phyloP scores from a whole-genome alignment of 2,888 invertebrate species.

The Heliconius charithonia region DNA sequence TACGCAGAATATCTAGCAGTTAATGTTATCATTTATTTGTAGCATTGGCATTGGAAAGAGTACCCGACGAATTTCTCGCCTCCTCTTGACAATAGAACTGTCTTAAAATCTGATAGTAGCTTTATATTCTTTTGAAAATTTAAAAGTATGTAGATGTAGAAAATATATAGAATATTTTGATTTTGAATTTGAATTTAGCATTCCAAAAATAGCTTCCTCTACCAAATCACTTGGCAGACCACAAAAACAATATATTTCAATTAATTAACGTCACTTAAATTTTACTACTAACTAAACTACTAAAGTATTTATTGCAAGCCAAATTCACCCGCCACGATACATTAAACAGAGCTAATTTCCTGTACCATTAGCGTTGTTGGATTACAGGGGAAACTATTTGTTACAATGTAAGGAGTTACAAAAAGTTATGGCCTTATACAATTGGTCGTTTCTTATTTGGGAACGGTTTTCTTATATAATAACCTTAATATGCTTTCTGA shows the following conservation, averaged over 20 bases:
- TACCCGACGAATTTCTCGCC: background rate
- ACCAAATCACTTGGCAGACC: background rate
- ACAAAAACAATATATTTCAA: constrained; percentile 16
- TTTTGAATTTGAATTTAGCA: background rate
- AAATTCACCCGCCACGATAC: constrained; percentile 44
- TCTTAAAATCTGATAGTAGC: background rate
- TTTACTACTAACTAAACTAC: constrained; percentile 41
- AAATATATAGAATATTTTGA: no score
- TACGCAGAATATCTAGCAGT: no score
- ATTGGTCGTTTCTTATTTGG: constrained; percentile 35
- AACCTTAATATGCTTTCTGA: background rate
- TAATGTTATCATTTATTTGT: background rate
- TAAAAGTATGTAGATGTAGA: background rate
- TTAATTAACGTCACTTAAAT: constrained; percentile 32
- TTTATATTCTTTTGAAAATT: background rate
- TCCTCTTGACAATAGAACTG: background rate
- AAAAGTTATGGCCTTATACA: constrained; percentile 42
- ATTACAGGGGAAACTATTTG: constrained; percentile 45
- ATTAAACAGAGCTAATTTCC: constrained; percentile 47
- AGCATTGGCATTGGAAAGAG: background rate
- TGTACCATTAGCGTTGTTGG: constrained; percentile 45
- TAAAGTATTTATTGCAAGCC: constrained; percentile 45
- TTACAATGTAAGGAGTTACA: constrained; percentile 44
- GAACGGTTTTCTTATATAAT: constrained; percentile 4
- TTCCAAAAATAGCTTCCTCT: background rate